These are phyloP conservation scores for Sialis lutaria DNA, from an alignment of 2,888 invertebrate genomes.

Conservation along the genomic window DNA sequence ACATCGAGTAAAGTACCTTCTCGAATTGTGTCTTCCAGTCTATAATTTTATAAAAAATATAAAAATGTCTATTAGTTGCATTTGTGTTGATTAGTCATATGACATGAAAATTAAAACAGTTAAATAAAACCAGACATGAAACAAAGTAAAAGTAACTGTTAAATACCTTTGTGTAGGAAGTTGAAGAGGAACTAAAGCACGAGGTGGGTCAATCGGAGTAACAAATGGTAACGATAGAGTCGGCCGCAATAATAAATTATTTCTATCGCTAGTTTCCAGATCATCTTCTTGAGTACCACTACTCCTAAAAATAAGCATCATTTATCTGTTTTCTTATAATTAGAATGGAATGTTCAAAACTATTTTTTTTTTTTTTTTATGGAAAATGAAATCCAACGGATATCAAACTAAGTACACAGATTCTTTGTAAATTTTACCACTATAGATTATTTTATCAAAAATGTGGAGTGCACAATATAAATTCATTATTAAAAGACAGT, in stretches of 20 bases:
- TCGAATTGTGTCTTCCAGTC: constrained; percentile 18
- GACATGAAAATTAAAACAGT: not conserved
- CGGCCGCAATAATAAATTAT: constrained; percentile 20
- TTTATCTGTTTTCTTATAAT: constrained; percentile 5
- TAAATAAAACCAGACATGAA: too few species aligned
- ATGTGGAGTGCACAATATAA: not conserved
- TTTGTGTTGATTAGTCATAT: too few species aligned
- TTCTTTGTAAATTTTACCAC: not conserved
- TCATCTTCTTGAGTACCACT: constrained; percentile 39
- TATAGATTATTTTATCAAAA: too few species aligned
- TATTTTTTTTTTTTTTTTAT: not conserved
- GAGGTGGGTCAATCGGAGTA: constrained; percentile 14
- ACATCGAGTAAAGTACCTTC: constrained; percentile 21
- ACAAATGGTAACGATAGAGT: constrained; percentile 28
- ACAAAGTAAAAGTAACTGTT: not conserved
- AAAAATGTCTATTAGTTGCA: not conserved
- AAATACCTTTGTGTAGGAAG: constrained; percentile 1
- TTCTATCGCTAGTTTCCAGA: constrained; percentile 23
- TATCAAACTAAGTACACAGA: constrained; percentile 5
- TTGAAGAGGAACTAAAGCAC: constrained; percentile 1
- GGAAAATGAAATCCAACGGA: constrained; percentile 3
- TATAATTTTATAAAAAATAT: constrained; percentile 5
- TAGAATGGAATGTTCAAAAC: constrained; percentile 1
- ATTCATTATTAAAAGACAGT: constrained; percentile 1
- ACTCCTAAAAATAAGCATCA: constrained; percentile 23